phyloP scores from a whole-genome alignment of 2,113 vertebrate genomes.

The Numida meleagris region DNA sequence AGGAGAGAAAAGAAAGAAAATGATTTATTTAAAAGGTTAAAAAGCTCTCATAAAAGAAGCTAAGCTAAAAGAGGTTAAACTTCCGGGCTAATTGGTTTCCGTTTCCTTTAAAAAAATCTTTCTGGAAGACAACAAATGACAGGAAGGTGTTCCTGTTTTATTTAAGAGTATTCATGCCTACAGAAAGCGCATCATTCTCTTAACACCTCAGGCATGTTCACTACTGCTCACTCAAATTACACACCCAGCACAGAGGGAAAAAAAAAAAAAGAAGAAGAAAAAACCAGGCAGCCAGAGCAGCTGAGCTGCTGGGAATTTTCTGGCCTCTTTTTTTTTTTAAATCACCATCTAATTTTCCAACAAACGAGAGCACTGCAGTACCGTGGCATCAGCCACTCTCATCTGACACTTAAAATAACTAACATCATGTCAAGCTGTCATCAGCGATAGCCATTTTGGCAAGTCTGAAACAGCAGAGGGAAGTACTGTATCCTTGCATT shows the following conservation, averaged over 20 bases:
- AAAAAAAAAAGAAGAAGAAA: neutral
- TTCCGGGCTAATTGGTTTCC: slow-evolving; percentile 82
- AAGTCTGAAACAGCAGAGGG: slow-evolving; percentile 56
- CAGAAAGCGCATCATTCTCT: slow-evolving; percentile 77
- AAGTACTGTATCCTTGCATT: slow-evolving; percentile 22
- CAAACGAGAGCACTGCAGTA: slow-evolving; percentile 64
- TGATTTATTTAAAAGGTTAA: slow-evolving; percentile 82
- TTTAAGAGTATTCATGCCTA: slow-evolving; percentile 72
- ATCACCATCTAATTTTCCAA: slow-evolving; percentile 75
- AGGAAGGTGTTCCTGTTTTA: slow-evolving; percentile 71
- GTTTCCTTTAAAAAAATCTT: slow-evolving; percentile 72
- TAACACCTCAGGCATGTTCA: slow-evolving; percentile 76
- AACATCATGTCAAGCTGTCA: slow-evolving; percentile 74
- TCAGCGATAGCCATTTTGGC: slow-evolving; percentile 65
- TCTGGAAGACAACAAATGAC: slow-evolving; percentile 78
- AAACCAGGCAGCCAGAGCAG: slow-evolving; percentile 60
- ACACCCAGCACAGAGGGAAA: slow-evolving; percentile 41
- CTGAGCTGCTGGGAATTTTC: neutral
- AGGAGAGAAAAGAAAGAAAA: slow-evolving; percentile 73
- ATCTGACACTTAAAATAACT: slow-evolving; percentile 77
- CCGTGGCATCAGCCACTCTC: slow-evolving; percentile 68
- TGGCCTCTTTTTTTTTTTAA: slow-evolving; percentile 24
- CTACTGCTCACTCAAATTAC: slow-evolving; percentile 69
- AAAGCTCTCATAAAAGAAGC: slow-evolving; percentile 76
- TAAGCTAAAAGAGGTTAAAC: slow-evolving; percentile 81